A percentile compares a stretch with the other conserved stretches of the same genome.
These are phyloP conservation scores for Mellilla xanthometata DNA, from an alignment of 2,888 invertebrate genomes.

Conservation along the genomic window DNA sequence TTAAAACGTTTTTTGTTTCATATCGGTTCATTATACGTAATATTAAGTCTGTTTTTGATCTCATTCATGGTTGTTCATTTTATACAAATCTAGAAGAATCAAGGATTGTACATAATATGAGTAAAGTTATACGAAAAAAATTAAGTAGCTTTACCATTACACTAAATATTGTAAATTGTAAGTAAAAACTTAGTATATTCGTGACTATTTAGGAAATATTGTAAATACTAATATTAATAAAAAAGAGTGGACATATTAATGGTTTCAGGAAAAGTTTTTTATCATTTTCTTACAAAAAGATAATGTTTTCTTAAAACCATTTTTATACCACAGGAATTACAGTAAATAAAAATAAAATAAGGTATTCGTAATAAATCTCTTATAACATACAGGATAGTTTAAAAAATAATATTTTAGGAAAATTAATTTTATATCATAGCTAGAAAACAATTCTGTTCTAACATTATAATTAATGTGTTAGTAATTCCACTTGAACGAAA, in stretches of 20 bases:
- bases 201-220: slow-evolving; percentile 45
- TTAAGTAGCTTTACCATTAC: slow-evolving; percentile 64
- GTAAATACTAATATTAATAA: slow-evolving; percentile 62
- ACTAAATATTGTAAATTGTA: slow-evolving; percentile 68
- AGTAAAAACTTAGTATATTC: slow-evolving; percentile 53
- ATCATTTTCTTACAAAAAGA: slow-evolving; percentile 1
- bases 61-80: too few relatives aligned
- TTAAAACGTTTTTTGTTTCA: too few relatives aligned
- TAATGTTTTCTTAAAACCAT: slow-evolving; percentile 19
- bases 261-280: slow-evolving; percentile 7
- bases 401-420: slow-evolving; percentile 39
- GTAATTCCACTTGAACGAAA: slow-evolving; percentile 32
- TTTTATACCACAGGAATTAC: slow-evolving; percentile 23
- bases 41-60: too few relatives aligned
- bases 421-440: slow-evolving; percentile 64
- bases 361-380: slow-evolving; percentile 31
- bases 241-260: slow-evolving; percentile 6
- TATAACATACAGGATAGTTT: slow-evolving; percentile 43
- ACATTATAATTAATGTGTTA: slow-evolving; percentile 42
- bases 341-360: slow-evolving; percentile 25
- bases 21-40: too few relatives aligned
- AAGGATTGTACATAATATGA: slow-evolving; percentile 51
- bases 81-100: background rate
- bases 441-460: slow-evolving; percentile 66
- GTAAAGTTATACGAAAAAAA: slow-evolving; percentile 76